Evolutionary conservation across 2,797 vertebrate genomes (phyloP), one percentile per base, ranked within the genome.

Genomic region (Petrocephalus sullivani): DNA sequence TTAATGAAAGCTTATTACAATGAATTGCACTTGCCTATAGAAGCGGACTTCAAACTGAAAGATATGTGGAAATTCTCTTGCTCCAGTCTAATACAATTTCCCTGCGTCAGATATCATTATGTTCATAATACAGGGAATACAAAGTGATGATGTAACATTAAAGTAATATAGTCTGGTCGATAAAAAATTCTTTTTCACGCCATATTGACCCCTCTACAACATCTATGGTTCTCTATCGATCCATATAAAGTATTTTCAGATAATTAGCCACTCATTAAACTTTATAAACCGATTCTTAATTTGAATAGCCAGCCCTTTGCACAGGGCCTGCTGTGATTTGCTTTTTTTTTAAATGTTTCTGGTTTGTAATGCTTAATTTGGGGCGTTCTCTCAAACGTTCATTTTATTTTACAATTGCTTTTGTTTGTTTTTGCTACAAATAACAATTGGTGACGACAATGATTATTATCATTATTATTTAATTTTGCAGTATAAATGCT

Each of bases 1-100:
- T 86, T 85, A 78, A 86, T 61, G 21, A 86, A 57, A 61, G 82
- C 51, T 87, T 89, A 81, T 78, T 86, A 60, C 7, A 86, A 85
- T 37, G 51, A 57, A 89, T 86, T 85, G 57, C 53, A 58, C 57
- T 54, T 78, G 49, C 56, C 82, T 19, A 23, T 14, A 51, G 54
- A 64, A 37, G 58, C 57, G 33, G 21, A 60, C 56, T 75, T 75
- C 28, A 61, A 86, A 81, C 64, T 46, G n/a, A 41, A 86, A 78
- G 51, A 56, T 84, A 41, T 84, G 87, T 64, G 67, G 67, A 49
- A 84, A 6, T 57, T 81, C 9, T 57, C 85, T 81, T 57, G 53
- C 67, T 89, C 67, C 19, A 87, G 78, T 83, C 37, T 57, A 87
- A 60, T 57, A 78, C 87, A 81, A 83, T 88, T 88, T 88, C 23